These are phyloP conservation scores for Drosophila sp. DNA, from an alignment of 1,140 invertebrate species.

Conservation along the genomic window DNA sequence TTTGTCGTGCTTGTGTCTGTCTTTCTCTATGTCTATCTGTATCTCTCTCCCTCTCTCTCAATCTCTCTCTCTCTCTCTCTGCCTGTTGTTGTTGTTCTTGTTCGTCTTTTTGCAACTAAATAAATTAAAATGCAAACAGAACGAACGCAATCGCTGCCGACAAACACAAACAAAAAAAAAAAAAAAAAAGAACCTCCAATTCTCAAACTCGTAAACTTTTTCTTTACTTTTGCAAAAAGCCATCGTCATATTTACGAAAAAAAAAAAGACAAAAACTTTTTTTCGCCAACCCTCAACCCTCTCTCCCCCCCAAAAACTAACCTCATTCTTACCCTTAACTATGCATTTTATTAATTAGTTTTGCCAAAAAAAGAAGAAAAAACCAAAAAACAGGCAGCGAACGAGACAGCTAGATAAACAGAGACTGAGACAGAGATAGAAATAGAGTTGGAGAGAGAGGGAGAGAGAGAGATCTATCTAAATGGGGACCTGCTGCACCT, in stretches of 20 bases:
- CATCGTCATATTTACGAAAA: constrained; percentile 10
- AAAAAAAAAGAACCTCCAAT: neutral
- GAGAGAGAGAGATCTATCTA: neutral
- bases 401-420: neutral
- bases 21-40: neutral
- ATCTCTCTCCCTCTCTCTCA: constrained; percentile 13
- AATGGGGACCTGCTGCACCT: constrained; percentile 27
- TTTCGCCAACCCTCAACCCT: neutral
- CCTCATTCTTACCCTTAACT: constrained; percentile 4
- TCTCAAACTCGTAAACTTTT: neutral
- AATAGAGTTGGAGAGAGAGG: neutral
- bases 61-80: neutral
- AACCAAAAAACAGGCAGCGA: neutral
- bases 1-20: constrained; percentile 3
- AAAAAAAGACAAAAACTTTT: neutral
- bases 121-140: constrained; percentile 75
- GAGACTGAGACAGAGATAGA: neutral
- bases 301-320: neutral
- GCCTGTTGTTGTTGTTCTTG: constrained; percentile 28
- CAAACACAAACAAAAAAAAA: neutral
- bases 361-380: neutral
- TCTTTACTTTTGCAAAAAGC: constrained; percentile 56
- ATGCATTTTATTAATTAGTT: constrained; percentile 22
- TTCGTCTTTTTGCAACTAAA: constrained; percentile 59
- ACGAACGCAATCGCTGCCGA: constrained; percentile 34